These are phyloP conservation scores for Ochropleura leucogaster DNA, from an alignment of 2,888 invertebrate genomes.

Conservation along the genomic window DNA sequence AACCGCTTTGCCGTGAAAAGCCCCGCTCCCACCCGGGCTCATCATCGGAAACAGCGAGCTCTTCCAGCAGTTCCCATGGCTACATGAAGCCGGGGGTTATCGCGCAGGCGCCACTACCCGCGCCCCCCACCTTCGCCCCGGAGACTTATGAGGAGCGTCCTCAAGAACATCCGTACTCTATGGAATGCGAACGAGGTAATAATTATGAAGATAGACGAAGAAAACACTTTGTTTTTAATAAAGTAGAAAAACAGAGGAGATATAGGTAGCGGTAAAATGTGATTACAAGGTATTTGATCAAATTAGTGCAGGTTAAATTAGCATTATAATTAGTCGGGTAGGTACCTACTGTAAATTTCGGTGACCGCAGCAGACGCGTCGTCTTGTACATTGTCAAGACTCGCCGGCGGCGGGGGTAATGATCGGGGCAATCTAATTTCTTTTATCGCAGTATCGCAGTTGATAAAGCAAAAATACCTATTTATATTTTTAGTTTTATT, in stretches of 20 bases:
- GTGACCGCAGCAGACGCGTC: neutral
- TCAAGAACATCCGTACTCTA: constrained; percentile 72
- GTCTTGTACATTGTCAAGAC: constrained; percentile 3
- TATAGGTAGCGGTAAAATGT: neutral
- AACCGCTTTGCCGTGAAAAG: constrained; percentile 72
- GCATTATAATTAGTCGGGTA: neutral
- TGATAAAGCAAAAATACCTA: constrained; percentile 17
- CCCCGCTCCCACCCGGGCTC: constrained; percentile 74
- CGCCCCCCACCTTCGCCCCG: constrained; percentile 74
- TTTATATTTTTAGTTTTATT: constrained; percentile 55
- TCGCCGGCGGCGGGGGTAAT: constrained; percentile 25
- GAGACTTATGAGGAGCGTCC: constrained; percentile 76
- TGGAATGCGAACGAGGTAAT: constrained; percentile 85
- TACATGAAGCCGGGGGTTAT: constrained; percentile 78
- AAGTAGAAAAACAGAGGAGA: neutral
- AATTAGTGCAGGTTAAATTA: constrained; percentile 1
- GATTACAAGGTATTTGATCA: neutral
- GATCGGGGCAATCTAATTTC: constrained; percentile 26
- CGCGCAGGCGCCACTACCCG: constrained; percentile 75
- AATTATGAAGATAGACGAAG: neutral
- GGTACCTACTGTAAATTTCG: neutral
- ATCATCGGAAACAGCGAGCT: constrained; percentile 90
- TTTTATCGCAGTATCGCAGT: constrained; percentile 22
- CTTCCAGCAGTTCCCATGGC: constrained; percentile 88
- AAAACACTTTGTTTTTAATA: neutral